Base-by-base conservation (phyloP, 2,113 vertebrate species). In the Mugil cephalus region DNA sequence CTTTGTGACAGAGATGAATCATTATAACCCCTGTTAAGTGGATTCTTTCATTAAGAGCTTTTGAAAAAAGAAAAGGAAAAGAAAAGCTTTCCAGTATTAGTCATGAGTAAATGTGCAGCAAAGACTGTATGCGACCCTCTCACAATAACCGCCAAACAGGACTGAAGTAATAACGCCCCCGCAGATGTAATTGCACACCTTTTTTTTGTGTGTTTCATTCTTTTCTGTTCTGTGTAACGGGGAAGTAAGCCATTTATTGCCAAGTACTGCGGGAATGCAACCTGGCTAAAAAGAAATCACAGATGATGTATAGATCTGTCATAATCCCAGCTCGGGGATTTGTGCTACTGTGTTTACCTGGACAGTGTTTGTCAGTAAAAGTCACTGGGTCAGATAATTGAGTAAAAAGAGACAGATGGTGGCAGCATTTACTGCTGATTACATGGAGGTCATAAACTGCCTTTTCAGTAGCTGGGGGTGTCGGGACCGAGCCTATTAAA, bases 361-460 rank as follows among this genome's bases (percentile, higher is more conserved):
- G 72, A 62, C 76, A 76, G 82, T 78, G 77, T 89, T 91, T 90
- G 85, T 90, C 91, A 84, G 87, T 89, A 92, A 92, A 92, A 91
- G 87, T 83, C 91, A 91, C 54, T 91, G 90, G 91, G 90, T 93
- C 90, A 94, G 89, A 88, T 93, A 92, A 93, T 93, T 92, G 90
- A 89, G 84, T 91, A 86, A 90, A 89, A 91, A 87, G 92, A 93
- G 91, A 94, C 92, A 94, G 93, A 93, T 94, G 92, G 92, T 80
- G 85, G 87, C 80, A 80, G 83, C 83, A 80, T 94, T 93, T 93
- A 94, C 88, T 93, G 91, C 92, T 93, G 93, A 93, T 93, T 93
- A 92, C 91, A 92, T 87, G 83, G 80, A 91, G 88, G 89, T 88
- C 77, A 85, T 94, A 93, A 94, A 94, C 40, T 68, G 74, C 77